These are phyloP conservation scores for Vandiemenella viatica DNA, from an alignment of 2,888 invertebrate species.

Conservation along the genomic window DNA sequence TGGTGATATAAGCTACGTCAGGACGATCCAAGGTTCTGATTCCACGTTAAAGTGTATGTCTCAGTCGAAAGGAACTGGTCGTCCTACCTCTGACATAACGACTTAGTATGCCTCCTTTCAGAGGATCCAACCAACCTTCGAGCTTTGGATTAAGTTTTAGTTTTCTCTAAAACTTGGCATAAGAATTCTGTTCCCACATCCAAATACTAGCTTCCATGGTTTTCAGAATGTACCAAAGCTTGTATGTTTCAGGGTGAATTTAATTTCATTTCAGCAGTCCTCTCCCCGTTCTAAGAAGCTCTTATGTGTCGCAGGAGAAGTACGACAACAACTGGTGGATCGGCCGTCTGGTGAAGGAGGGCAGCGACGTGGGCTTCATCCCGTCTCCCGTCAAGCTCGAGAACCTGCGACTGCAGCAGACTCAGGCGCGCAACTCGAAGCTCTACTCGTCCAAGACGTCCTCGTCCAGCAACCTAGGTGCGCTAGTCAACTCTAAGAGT, in stretches of 20 bases:
- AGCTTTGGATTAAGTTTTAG: too few relatives aligned
- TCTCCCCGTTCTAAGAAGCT: too few relatives aligned
- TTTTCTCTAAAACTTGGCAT: too few relatives aligned
- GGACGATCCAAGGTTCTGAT: too few relatives aligned
- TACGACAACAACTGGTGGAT: slow-evolving; percentile 99
- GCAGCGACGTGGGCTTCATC: slow-evolving; percentile 97
- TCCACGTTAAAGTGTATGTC: too few relatives aligned
- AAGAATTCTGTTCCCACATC: not conserved
- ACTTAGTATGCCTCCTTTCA: too few relatives aligned
- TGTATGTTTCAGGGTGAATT: too few relatives aligned
- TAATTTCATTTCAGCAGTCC: too few relatives aligned
- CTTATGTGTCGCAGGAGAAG: slow-evolving; percentile 65
- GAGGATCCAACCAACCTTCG: too few relatives aligned
- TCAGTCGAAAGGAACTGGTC: too few relatives aligned
- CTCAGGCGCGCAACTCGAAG: slow-evolving; percentile 37
- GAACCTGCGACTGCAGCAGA: slow-evolving; percentile 68
- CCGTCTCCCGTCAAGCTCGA: slow-evolving; percentile 99
- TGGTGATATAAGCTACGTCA: too few relatives aligned
- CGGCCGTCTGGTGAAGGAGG: slow-evolving; percentile 95
- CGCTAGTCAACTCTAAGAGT: slow-evolving; percentile 39
- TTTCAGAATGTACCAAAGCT: not conserved
- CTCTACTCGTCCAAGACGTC: slow-evolving; percentile 64
- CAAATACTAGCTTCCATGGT: not conserved
- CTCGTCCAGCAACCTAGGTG: slow-evolving; percentile 73
- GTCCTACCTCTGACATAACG: too few relatives aligned